Conservation (phyloP, 2,797 vertebrate genomes). For the Cossypha caffra region DNA sequence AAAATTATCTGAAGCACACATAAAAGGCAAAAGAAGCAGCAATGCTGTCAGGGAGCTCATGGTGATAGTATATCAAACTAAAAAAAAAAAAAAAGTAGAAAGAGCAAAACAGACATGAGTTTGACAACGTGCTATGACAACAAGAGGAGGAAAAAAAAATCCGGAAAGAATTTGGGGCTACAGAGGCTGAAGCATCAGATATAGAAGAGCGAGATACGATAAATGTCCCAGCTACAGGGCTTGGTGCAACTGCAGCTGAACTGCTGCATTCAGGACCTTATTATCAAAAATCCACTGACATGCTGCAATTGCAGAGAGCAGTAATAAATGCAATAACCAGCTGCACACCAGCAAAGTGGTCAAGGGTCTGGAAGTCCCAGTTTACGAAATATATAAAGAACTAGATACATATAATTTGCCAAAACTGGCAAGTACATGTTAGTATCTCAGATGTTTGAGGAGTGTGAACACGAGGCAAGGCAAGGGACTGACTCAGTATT, state of each 20-base stretch:
- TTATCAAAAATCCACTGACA: conserved; percentile 29
- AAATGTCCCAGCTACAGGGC: conserved; percentile 44
- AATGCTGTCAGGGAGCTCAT: conserved; percentile 59
- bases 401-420: conserved; percentile 63
- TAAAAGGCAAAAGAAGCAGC: conserved; percentile 64
- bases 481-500: conserved; percentile 68
- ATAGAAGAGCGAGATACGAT: conserved; percentile 16
- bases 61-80: conserved; percentile 63
- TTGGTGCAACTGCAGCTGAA: conserved; percentile 4
- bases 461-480: conserved; percentile 61
- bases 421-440: conserved; percentile 52
- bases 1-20: conserved; percentile 57
- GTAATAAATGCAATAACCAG: conserved; percentile 43
- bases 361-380: conserved; percentile 40
- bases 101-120: conserved; percentile 67
- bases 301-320: background rate
- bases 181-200: conserved; percentile 67
- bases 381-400: conserved; percentile 31
- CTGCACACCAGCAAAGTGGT: conserved; percentile 38
- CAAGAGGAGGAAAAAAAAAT: background rate
- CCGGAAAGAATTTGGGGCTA: conserved; percentile 58
- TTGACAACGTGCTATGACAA: conserved; percentile 66
- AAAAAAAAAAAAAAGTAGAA: conserved; percentile 39
- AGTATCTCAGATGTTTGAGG: conserved; percentile 50
- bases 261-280: conserved; percentile 9